Base-by-base conservation (phyloP, 1,140 invertebrate genomes). In the Pseudachorutes palmiensis region DNA sequence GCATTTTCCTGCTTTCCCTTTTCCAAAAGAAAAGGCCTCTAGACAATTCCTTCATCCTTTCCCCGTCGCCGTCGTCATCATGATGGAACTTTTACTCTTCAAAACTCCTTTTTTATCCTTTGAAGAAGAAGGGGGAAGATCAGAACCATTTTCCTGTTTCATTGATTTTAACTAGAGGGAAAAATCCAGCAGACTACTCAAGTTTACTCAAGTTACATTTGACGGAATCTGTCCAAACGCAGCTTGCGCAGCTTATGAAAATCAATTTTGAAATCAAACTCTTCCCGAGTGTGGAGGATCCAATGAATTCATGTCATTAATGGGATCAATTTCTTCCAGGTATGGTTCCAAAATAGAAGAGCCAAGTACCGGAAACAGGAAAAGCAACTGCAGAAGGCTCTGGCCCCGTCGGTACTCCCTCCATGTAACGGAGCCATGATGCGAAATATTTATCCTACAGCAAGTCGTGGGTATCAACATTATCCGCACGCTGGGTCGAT, bases 341-440 rank as follows among this genome's bases (percentile, higher is more conserved):
- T 93, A 2, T 96, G 92, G 94, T 98, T 98, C 83, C 94, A 98
- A 84, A 98, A 98, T 79, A 86, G 94, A 74, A 86, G 95, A 77
- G 95, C 95, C 73, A 98, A 98, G 81, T 97, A 97, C 78, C 83
- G 95, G 70, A 98, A 98, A 80, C 95, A 98, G 77, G 94, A 98
- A 79, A 97, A 97, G 78, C 94, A 98, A 79, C 82, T 98, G 70
- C 95, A 98, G 79, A 97, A 97, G 80, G 92, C 90, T 36, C 78
- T 93, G 63, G 90, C 90, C 58, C 90, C 91, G 45, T 77, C 80
- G 2, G 90, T 91, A 62, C 88, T 94, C 70, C 87, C 96, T 72
- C 87, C 88, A 68, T 97, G 94, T 80, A 96, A 96, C 81, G 93
- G 93, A 69, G 90, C 91, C 80, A 97, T 97, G 92, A 91, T 91